Percentiles rank a stretch among this genome's conserved stretches.
Evolutionary conservation across 1,140 invertebrate genomes (phyloP).

Genomic region (Portunus trituberculatus): DNA sequence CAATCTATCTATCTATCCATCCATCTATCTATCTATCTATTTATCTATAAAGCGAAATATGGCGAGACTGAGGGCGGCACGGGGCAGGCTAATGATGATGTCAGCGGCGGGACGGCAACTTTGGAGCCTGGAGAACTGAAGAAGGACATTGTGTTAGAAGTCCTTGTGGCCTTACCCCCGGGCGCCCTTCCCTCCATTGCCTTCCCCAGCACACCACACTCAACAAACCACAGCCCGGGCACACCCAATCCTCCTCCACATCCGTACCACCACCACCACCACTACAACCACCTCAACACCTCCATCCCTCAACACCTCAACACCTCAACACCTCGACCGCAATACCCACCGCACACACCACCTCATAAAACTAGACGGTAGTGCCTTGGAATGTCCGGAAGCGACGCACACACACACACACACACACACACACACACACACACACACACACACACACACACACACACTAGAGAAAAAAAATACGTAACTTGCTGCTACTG

Average conservation of each 20-base stretch:
- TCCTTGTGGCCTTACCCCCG: neutral
- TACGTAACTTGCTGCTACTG: neutral
- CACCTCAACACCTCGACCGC: neutral
- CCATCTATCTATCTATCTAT: no score
- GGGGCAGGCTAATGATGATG: neutral
- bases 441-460: conserved; percentile 20
- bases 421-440: conserved; percentile 17
- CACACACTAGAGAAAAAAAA: neutral
- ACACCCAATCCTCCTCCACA: neutral
- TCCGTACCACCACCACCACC: neutral
- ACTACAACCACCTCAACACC: no score
- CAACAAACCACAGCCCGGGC: neutral
- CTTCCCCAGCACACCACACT: neutral
- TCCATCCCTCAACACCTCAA: neutral
- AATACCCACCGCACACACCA: no score
- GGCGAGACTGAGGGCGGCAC: neutral
- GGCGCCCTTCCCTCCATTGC: conserved; percentile 16
- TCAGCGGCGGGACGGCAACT: neutral
- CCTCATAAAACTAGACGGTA: neutral
- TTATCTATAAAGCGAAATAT: no score
- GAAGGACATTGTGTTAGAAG: neutral
- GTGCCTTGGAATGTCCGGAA: neutral
- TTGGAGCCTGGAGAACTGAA: neutral
- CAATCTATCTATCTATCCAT: no score
- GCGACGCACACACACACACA: neutral